These are phyloP conservation scores for Ursus arctos DNA, from an alignment of 2,113 vertebrate species.

Conservation along the genomic window DNA sequence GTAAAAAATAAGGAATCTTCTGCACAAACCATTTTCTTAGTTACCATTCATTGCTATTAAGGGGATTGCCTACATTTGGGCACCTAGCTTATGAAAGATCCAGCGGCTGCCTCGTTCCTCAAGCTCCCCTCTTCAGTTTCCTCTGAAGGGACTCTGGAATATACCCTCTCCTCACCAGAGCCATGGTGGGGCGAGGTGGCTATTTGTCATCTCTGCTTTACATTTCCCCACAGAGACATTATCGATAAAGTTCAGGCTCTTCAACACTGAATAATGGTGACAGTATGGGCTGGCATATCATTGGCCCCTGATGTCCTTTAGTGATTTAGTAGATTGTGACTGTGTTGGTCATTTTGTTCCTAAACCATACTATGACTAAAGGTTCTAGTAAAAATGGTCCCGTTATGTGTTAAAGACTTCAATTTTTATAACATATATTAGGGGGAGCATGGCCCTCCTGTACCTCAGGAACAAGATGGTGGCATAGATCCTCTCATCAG, in stretches of 20 bases:
- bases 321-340: slow-evolving; percentile 9
- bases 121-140: background rate
- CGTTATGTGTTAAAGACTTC: slow-evolving; percentile 38
- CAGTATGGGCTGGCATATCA: background rate
- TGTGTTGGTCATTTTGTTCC: slow-evolving; percentile 52
- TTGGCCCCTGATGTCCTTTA: slow-evolving; percentile 41
- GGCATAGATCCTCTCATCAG: slow-evolving; percentile 39
- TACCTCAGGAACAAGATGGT: slow-evolving; percentile 3
- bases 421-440: background rate
- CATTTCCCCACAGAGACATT: slow-evolving; percentile 19
- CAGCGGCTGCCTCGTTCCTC: background rate
- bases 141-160: background rate
- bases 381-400: background rate
- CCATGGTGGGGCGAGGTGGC: background rate
- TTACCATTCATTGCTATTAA: slow-evolving; percentile 11
- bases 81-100: background rate
- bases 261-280: slow-evolving; percentile 12
- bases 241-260: background rate
- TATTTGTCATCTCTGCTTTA: background rate
- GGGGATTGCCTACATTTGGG: background rate
- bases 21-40: slow-evolving; percentile 29
- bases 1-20: slow-evolving; percentile 6
- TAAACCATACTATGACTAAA: background rate
- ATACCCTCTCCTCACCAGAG: background rate
- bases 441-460: background rate